These are phyloP conservation scores for Hyperopisus bebe DNA, from an alignment of 2,113 vertebrate genomes.

Conservation along the genomic window DNA sequence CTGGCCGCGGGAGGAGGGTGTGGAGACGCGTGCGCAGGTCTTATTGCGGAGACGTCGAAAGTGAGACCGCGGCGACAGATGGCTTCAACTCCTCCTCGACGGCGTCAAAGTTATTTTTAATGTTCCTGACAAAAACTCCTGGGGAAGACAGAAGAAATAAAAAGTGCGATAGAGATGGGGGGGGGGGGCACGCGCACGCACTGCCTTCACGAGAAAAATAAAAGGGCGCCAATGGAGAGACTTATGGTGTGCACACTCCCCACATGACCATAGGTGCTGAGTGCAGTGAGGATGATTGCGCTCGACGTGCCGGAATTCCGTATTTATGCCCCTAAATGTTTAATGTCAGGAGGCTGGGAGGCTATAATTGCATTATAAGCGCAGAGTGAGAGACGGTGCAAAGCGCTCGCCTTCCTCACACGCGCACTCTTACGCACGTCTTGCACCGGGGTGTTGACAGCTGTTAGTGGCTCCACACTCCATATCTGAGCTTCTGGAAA, in stretches of 20 bases:
- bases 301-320: slow-evolving; percentile 45
- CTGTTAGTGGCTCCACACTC: background rate
- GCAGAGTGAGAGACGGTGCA: background rate
- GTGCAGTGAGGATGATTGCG: slow-evolving; percentile 42
- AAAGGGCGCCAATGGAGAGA: background rate
- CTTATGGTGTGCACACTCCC: background rate
- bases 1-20: background rate
- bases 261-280: slow-evolving; percentile 37
- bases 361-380: slow-evolving; percentile 43
- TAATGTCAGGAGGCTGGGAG: slow-evolving; percentile 47
- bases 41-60: background rate
- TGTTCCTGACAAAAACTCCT: slow-evolving; percentile 40
- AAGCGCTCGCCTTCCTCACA: background rate
- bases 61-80: slow-evolving; percentile 57
- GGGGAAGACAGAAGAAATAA: slow-evolving; percentile 40
- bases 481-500: background rate
- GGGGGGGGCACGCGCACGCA: slow-evolving; percentile 17
- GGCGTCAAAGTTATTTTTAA: slow-evolving; percentile 59
- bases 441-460: background rate
- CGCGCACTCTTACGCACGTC: background rate
- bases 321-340: slow-evolving; percentile 49
- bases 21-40: background rate
- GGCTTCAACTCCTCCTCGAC: slow-evolving; percentile 44
- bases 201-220: slow-evolving; percentile 39
- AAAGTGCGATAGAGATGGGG: slow-evolving; percentile 8